Conservation (phyloP, 1,140 invertebrate genomes). For the Cherax destructor region DNA sequence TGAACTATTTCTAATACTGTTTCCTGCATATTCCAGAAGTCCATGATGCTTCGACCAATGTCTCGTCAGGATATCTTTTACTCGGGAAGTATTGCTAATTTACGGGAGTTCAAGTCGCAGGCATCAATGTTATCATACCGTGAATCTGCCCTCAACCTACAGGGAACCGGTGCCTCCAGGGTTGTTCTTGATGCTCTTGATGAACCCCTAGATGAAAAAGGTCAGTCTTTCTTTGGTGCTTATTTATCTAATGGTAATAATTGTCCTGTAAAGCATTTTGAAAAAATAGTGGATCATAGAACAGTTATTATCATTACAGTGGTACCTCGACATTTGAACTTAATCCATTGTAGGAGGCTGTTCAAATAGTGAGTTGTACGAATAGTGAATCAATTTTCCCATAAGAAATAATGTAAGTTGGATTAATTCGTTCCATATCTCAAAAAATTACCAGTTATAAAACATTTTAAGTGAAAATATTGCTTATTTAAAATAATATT, state of each 20-base stretch:
- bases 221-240: slow-evolving; percentile 11
- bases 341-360: too few species aligned
- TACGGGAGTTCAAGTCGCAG: slow-evolving; percentile 94
- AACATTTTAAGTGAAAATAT: too few species aligned
- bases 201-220: slow-evolving; percentile 51
- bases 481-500: too few species aligned
- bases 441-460: too few species aligned
- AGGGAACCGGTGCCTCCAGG: slow-evolving; percentile 71
- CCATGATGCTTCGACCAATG: slow-evolving; percentile 89
- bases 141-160: slow-evolving; percentile 87
- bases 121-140: slow-evolving; percentile 92
- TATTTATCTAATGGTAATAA: background rate
- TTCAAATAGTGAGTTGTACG: too few species aligned
- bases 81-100: slow-evolving; percentile 92
- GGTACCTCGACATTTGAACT: background rate
- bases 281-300: background rate
- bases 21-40: slow-evolving; percentile 30
- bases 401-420: too few species aligned
- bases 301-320: background rate
- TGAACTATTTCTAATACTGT: background rate
- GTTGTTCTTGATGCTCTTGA: slow-evolving; percentile 61
- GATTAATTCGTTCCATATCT: too few species aligned
- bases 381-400: too few species aligned
- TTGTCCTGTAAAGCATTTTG: too few species aligned
- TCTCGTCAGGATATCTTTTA: slow-evolving; percentile 99